Evolutionary conservation across 2,888 invertebrate species (phyloP), one percentile per base, ranked within the genome.

Genomic region (Altica lythri): DNA sequence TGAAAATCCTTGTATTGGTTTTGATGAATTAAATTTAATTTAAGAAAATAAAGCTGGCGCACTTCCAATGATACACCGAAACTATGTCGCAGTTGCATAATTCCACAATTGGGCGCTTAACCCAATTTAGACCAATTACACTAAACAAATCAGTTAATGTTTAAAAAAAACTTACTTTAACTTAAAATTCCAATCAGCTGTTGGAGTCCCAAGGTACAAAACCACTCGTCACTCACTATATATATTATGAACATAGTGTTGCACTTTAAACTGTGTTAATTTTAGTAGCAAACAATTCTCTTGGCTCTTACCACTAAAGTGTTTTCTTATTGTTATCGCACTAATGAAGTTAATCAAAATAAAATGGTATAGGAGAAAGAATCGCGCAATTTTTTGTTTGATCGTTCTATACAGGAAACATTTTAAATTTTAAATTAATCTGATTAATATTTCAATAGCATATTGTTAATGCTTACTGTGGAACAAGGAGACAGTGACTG

Each of bases 281-380:
- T 34, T 45, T 45, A 45, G 45, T 18, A 45, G 19, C 45, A 22
- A 32, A 45, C 34, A 22, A 32, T 16, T n/a, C 9, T 45, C 22
- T 32, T 45, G 45, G 34, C 18, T 14, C 17, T 9, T 34, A 2
- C 14, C 8, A 9, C 34, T 44, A 9, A 12, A 4, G 12, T 30
- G 4, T 29, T 43, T 29, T 43, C 10, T 44, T 44, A 44, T 29
- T 43, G 42, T 27, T 17, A 13, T 43, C n/a, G 13, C 27, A 8
- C 2, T 14, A 25, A 42, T 42, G 8, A 3, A 8, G 5, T 13
- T 14, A 22, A 42, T 25, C n/a, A 42, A 22, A 42, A 14, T 42
- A 14, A 42, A 29, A 22, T 14, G 1, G 37, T 18, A 8, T 2
- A 19, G 19, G 22, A 4, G 22, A 19, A 14, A 22, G 22, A 5